Evolutionary conservation across 2,888 invertebrate species (phyloP).

Genomic region (Amphimallon solstitiale): DNA sequence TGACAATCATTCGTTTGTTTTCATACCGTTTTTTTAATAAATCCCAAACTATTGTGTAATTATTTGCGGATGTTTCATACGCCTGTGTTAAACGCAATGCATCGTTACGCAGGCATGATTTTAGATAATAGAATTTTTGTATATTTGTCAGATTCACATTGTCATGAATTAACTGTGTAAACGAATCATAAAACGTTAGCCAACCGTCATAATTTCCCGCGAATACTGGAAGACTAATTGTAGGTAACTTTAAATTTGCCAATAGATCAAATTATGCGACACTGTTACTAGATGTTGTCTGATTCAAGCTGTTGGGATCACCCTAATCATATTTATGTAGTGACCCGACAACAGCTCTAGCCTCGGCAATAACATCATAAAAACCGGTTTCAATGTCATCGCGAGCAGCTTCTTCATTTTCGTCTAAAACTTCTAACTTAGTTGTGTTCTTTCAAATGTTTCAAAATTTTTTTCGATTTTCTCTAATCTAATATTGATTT

Average conservation of each 20-base stretch:
- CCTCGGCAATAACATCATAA: too few species aligned
- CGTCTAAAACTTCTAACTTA: background rate
- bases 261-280: too few species aligned
- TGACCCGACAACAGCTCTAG: too few species aligned
- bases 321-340: too few species aligned
- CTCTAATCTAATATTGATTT: too few species aligned
- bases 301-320: too few species aligned
- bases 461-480: too few species aligned
- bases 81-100: constrained; percentile 39
- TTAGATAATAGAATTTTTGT: constrained; percentile 42
- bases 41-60: constrained; percentile 38
- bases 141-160: constrained; percentile 26
- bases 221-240: constrained; percentile 35
- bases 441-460: too few species aligned
- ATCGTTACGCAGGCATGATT: constrained; percentile 40
- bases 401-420: too few species aligned
- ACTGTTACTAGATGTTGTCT: too few species aligned
- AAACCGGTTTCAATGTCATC: too few species aligned
- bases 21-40: constrained; percentile 43
- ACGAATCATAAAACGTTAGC: constrained; percentile 33
- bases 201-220: constrained; percentile 37
- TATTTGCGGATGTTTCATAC: constrained; percentile 32
- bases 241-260: constrained; percentile 29
- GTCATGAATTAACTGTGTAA: constrained; percentile 37
- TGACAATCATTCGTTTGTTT: constrained; percentile 45